These are phyloP conservation scores for Calephelis virginiensis DNA, from an alignment of 1,140 invertebrate genomes.

Conservation along the genomic window DNA sequence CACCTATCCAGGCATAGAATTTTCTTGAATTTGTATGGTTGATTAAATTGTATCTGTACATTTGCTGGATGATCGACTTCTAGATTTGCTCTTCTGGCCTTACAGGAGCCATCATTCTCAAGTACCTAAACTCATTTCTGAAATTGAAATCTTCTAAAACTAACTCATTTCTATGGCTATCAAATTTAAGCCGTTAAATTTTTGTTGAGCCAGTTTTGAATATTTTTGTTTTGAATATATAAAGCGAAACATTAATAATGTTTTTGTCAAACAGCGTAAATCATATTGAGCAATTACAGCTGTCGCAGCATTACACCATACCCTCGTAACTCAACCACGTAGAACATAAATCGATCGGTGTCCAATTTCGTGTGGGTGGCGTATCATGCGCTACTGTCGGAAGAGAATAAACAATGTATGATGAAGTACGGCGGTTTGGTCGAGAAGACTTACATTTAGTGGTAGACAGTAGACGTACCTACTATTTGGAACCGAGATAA, in stretches of 20 bases:
- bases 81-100: too few relatives aligned
- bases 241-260: not conserved
- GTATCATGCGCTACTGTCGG: conserved; percentile 53
- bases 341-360: conserved; percentile 50
- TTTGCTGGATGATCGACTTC: too few relatives aligned
- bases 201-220: not conserved
- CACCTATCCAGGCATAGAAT: too few relatives aligned
- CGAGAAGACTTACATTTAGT: not conserved
- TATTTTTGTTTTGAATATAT: not conserved
- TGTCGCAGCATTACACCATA: conserved; percentile 32
- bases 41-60: too few relatives aligned
- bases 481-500: too few relatives aligned
- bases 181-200: too few relatives aligned
- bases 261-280: conserved; percentile 39
- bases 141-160: too few relatives aligned
- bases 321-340: conserved; percentile 34
- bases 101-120: too few relatives aligned
- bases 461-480: too few relatives aligned
- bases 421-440: not conserved
- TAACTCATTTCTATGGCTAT: too few relatives aligned
- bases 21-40: too few relatives aligned
- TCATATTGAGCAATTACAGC: conserved; percentile 47
- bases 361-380: conserved; percentile 54
- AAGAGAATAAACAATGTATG: conserved; percentile 27
- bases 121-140: too few relatives aligned